phyloP scores from a whole-genome alignment of 1,140 invertebrate genomes.

The Lordiphosa mommai region DNA sequence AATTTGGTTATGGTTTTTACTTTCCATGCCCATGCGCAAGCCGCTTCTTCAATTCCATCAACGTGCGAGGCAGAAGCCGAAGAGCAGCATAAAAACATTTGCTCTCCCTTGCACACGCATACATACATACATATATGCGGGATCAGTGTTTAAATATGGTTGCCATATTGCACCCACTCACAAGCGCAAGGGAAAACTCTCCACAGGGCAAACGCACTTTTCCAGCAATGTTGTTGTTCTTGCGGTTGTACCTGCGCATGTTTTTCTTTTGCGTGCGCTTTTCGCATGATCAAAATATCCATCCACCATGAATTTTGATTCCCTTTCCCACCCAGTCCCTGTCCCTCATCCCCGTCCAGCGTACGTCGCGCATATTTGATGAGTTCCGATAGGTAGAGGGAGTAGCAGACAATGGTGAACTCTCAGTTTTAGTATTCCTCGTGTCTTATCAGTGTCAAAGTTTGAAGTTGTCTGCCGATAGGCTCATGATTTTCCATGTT shows the following conservation, averaged over 20 bases:
- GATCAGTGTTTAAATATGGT: conserved; percentile 69
- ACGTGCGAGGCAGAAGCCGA: conserved; percentile 20
- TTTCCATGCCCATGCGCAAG: conserved; percentile 38
- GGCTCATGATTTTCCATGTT: conserved; percentile 5
- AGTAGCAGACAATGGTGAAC: conserved; percentile 19
- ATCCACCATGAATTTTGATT: conserved; percentile 18
- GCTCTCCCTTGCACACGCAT: conserved; percentile 42
- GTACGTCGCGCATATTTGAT: conserved; percentile 59
- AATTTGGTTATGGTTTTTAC: conserved; percentile 52
- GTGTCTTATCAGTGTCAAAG: conserved; percentile 61
- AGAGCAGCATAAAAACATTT: conserved; percentile 42
- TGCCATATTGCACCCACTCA: conserved; percentile 72
- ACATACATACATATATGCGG: conserved; percentile 37
- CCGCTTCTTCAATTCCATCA: conserved; percentile 45
- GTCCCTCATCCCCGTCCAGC: conserved; percentile 18
- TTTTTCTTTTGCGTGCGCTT: conserved; percentile 72
- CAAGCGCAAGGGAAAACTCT: conserved; percentile 35
- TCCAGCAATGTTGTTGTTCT: conserved; percentile 31
- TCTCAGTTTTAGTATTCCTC: conserved; percentile 33
- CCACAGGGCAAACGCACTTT: conserved; percentile 47
- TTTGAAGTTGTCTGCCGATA: conserved; percentile 39
- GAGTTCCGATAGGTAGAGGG: conserved; percentile 61
- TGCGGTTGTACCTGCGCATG: conserved; percentile 64
- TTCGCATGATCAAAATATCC: conserved; percentile 71
- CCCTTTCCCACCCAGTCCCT: conserved; percentile 13